Base-by-base conservation (phyloP, 2,113 vertebrate species). In the Marcusenius ussheri region DNA sequence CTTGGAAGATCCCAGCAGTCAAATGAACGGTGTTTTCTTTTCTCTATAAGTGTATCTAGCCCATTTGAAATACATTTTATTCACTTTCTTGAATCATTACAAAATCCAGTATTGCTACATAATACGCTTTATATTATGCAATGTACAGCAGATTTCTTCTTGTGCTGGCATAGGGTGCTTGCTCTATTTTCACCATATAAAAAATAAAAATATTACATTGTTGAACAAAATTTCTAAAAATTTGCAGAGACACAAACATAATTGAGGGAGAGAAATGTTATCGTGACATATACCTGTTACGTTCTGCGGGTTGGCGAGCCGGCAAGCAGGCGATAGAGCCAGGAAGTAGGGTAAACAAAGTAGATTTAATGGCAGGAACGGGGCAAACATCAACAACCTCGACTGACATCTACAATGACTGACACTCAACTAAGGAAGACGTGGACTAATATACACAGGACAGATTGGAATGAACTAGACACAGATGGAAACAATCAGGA, bases 61-160 rank as follows among this genome's bases (percentile, higher is more conserved):
- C 31, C 27, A 74, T 70, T 74, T 74, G n/a, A 74, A 74, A 74
- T 74, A 74, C n/a, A 74, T 74, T 74, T 74, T n/a, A 74, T 74
- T 74, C 3, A 35, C 1, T 11, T 31, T 31, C n/a, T 56, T 58
- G 56, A 58, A 58, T 58, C 56, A 58, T 8, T 58, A 24, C 21
- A 62, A 62, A 62, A 62, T 9, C 56, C 56, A 62, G 0, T n/a
- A 62, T 62, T 62, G 56, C 24, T n/a, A 62, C 7, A 62, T 62
- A 62, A 24, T 62, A n/a, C 7, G 8, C 6, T 62, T n/a, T 62
- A 3, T n/a, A 62, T 62, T n/a, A 62, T n/a, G 56, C 24, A 31
- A 3, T 70, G n/a, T 3, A 62, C 58, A 62, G 24, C 3, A 62
- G 6, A n/a, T 66, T 27, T 66, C 58, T 66, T 66, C n/a, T 11